Evolutionary conservation across 2,888 invertebrate genomes (phyloP).

Genomic region (Germaria angustata): DNA sequence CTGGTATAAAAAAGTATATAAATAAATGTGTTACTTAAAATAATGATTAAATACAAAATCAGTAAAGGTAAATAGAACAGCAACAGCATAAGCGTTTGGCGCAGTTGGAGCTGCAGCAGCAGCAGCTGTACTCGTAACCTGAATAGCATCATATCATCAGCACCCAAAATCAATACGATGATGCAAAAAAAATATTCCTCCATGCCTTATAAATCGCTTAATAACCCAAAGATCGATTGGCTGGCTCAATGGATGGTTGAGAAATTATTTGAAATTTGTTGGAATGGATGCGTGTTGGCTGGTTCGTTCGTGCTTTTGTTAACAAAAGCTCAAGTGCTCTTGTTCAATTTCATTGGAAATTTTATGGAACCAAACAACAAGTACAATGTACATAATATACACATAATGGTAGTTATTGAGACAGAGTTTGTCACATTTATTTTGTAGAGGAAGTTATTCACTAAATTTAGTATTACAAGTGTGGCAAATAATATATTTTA

Average conservation of each 20-base stretch:
- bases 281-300: neutral
- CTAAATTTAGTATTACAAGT: too few species aligned
- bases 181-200: neutral
- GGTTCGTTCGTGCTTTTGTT: neutral
- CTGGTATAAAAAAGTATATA: neutral
- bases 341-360: conserved; percentile 20
- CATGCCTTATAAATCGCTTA: conserved; percentile 10
- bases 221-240: conserved; percentile 33
- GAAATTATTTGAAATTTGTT: neutral
- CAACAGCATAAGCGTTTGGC: neutral
- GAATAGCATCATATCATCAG: neutral
- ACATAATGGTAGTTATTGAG: neutral
- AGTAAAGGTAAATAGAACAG: neutral
- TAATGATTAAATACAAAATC: neutral
- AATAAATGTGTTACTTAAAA: conserved; percentile 6
- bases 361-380: neutral
- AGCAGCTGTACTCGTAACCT: neutral
- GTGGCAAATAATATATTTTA: too few species aligned
- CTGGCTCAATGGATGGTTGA: neutral
- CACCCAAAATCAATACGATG: neutral
- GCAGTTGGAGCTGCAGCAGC: neutral
- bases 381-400: neutral
- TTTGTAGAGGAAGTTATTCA: too few species aligned
- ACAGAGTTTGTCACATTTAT: neutral
- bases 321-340: neutral